Percentiles rank a stretch among this genome's conserved stretches.
These are phyloP conservation scores for Cosmorhoe ocellata DNA, from an alignment of 2,888 invertebrate genomes.

Conservation along the genomic window DNA sequence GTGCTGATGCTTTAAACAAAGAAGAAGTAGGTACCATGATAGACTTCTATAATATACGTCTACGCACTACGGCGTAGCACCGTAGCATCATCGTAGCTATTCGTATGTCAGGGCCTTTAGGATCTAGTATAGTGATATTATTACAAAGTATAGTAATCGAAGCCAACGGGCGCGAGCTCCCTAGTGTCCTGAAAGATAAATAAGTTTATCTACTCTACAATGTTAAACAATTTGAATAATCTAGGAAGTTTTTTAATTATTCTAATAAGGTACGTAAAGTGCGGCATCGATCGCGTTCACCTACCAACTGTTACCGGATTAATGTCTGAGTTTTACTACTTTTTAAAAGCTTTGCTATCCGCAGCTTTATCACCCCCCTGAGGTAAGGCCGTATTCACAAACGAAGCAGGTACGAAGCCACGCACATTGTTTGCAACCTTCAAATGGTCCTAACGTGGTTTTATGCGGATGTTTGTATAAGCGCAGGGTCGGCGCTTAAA, in stretches of 20 bases:
- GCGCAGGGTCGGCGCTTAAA: background rate
- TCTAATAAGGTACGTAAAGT: slow-evolving; percentile 48
- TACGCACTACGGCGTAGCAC: slow-evolving; percentile 2
- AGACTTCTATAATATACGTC: too few species aligned
- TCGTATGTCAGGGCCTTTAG: too few species aligned
- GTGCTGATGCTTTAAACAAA: too few species aligned
- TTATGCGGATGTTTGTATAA: too few species aligned
- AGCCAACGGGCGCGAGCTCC: too few species aligned
- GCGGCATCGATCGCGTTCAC: slow-evolving; percentile 56
- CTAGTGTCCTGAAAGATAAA: too few species aligned
- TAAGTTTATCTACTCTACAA: slow-evolving; percentile 12
- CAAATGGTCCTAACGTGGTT: too few species aligned
- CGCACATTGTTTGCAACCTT: too few species aligned
- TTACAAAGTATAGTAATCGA: too few species aligned
- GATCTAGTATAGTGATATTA: background rate
- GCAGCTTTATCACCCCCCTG: slow-evolving; percentile 44
- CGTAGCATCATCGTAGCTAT: too few species aligned
- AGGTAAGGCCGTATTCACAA: slow-evolving; percentile 18
- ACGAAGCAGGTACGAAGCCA: slow-evolving; percentile 5
- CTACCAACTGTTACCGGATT: slow-evolving; percentile 70
- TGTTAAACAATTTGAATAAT: slow-evolving; percentile 40
- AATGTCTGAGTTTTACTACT: slow-evolving; percentile 70
- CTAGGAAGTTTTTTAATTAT: slow-evolving; percentile 54
- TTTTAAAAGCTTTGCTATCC: slow-evolving; percentile 63
- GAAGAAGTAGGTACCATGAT: too few species aligned